Conservation (phyloP, 2,797 vertebrate species). For the Lutjanus campechanus region DNA sequence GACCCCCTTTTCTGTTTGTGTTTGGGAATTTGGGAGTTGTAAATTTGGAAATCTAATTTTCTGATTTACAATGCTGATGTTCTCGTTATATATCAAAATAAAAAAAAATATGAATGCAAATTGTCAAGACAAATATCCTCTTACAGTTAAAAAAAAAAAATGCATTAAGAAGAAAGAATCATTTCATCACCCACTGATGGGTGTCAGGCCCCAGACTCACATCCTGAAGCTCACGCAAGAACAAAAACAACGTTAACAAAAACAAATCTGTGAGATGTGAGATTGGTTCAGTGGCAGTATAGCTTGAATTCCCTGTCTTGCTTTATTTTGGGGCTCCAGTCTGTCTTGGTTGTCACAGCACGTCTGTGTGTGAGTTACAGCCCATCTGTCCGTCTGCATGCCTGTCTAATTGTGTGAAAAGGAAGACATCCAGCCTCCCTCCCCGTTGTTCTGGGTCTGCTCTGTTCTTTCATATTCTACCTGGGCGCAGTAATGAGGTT, state of each 20-base stretch:
- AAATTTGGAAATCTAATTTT: no score
- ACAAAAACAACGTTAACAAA: background rate
- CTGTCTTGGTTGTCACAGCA: conserved; percentile 38
- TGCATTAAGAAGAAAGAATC: background rate
- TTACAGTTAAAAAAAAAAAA: background rate
- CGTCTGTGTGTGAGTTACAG: conserved; percentile 39
- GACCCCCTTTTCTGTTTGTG: no score
- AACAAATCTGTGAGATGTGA: background rate
- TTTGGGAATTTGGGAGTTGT: no score
- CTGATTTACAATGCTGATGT: no score
- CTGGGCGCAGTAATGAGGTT: conserved; percentile 66
- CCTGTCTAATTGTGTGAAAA: conserved; percentile 53
- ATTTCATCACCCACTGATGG: background rate
- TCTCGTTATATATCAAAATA: no score
- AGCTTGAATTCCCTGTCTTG: background rate
- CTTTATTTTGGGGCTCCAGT: conserved; percentile 29
- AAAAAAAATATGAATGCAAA: no score
- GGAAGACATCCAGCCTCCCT: conserved; percentile 24
- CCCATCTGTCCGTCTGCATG: conserved; percentile 45
- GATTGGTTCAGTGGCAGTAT: background rate
- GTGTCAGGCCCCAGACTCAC: background rate
- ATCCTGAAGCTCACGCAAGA: background rate
- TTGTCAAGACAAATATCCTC: no score
- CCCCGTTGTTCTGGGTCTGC: conserved; percentile 39
- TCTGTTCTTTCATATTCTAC: conserved; percentile 58